Base-by-base conservation (phyloP, 2,113 vertebrate genomes). In the Irena cyanogastra region DNA sequence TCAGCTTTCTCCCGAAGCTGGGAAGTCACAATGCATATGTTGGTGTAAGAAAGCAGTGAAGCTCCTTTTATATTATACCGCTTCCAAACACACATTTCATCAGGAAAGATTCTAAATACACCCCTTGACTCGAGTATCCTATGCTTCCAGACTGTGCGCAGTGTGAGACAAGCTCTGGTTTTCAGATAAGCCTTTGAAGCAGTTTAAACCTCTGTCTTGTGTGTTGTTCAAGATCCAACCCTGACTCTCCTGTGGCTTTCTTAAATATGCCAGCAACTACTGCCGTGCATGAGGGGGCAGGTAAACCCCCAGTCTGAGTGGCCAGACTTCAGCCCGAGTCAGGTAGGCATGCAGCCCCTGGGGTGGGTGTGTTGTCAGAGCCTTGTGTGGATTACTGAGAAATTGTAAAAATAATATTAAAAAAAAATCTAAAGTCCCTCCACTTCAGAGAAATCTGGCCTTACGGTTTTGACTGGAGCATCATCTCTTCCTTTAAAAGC, bases 401-500 rank as follows among this genome's bases (percentile, higher is more conserved):
- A 81, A 84, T 8, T 56, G 45, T 54, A 85, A 93, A 91, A 94
- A 89, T 60, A 49, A 83, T 54, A 53, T 8, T 7, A 27, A 57
- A 35, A 41, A 66, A 56, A 33, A 35, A 16, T 12, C 21, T 3
- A 37, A 93, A 92, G 44, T 71, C 39, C 50, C 23, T 81, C 72
- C n/a, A 57, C 72, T 89, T 94, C 76, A 60, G 79, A 80, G 72
- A 94, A 86, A 84, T 89, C 78, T 80, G 63, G 65, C 74, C 87
- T 94, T 63, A 33, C 13, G 57, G 71, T 92, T 97, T 93, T 75
- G 44, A 90, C 72, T 92, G 61, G 79, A 94, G 65, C 27, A 65
- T 80, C 80, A 68, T 95, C 59, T 96, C 88, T 81, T 96, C 90
- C 84, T 95, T 94, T 96, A 92, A 95, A 94, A 94, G 85, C 95